phyloP scores from a whole-genome alignment of 2,797 vertebrate species.

The Macroramphosus scolopax region DNA sequence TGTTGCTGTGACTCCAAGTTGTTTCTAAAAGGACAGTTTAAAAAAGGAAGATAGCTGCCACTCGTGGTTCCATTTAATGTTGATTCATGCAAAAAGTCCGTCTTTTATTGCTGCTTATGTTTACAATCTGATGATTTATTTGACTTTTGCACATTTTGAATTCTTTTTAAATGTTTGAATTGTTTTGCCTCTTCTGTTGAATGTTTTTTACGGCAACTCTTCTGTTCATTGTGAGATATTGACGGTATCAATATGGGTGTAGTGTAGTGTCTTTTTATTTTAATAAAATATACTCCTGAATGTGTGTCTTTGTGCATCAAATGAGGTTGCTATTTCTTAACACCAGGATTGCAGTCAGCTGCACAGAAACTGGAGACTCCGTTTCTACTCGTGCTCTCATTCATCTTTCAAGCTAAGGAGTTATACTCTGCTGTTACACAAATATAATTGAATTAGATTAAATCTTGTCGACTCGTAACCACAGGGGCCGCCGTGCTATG shows the following conservation, averaged over 20 bases:
- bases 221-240: slow-evolving; percentile 19
- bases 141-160: slow-evolving; percentile 67
- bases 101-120: slow-evolving; percentile 32
- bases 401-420: neutral
- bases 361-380: too few relatives aligned
- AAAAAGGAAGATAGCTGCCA: too few relatives aligned
- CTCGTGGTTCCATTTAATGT: neutral
- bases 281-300: slow-evolving; percentile 55
- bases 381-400: neutral
- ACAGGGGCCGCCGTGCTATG: too few relatives aligned
- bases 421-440: too few relatives aligned
- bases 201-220: slow-evolving; percentile 13
- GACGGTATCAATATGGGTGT: slow-evolving; percentile 22
- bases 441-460: too few relatives aligned
- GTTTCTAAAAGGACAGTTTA: too few relatives aligned
- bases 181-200: slow-evolving; percentile 26
- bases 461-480: too few relatives aligned
- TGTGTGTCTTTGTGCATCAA: neutral
- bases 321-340: too few relatives aligned
- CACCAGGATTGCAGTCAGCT: too few relatives aligned
- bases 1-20: too few relatives aligned
- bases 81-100: neutral
- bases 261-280: slow-evolving; percentile 54
- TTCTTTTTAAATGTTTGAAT: too few relatives aligned
- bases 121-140: slow-evolving; percentile 41